These are phyloP conservation scores for Xestoiulus laeticollis DNA, from an alignment of 2,888 invertebrate genomes.

Conservation along the genomic window DNA sequence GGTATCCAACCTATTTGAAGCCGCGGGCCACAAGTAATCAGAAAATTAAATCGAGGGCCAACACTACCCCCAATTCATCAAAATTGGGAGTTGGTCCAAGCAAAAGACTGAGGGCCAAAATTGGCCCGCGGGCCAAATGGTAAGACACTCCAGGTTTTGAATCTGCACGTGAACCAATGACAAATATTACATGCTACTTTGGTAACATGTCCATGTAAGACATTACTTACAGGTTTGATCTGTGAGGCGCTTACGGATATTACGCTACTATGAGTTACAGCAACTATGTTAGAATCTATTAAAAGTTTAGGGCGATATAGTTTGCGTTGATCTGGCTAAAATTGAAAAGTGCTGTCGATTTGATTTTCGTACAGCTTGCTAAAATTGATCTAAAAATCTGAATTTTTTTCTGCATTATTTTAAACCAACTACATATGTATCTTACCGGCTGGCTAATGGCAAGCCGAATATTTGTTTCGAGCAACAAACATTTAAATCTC, in stretches of 20 bases:
- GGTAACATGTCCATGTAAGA: background rate
- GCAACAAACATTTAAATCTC: background rate
- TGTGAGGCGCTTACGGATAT: background rate
- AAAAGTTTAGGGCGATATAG: background rate
- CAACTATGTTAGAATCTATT: background rate
- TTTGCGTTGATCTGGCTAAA: background rate
- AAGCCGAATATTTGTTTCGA: background rate
- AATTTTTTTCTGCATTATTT: background rate
- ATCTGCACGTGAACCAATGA: background rate
- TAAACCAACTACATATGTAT: background rate
- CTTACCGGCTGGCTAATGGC: background rate
- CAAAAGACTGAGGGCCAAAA: too few relatives aligned
- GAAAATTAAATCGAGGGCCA: too few relatives aligned
- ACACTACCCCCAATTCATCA: too few relatives aligned
- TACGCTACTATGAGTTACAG: background rate
- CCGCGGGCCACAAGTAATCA: too few relatives aligned
- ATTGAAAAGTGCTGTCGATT: background rate
- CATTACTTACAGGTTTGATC: background rate
- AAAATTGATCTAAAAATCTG: background rate
- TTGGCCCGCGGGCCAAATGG: too few relatives aligned
- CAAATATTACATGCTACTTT: background rate
- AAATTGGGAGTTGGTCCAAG: too few relatives aligned
- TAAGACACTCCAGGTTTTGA: too few relatives aligned
- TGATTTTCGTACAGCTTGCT: background rate
- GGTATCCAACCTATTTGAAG: too few relatives aligned